Percentiles rank a stretch among this genome's conserved stretches.
These are phyloP conservation scores for Cinara cedri DNA, from an alignment of 2,888 invertebrate genomes.

Conservation along the genomic window DNA sequence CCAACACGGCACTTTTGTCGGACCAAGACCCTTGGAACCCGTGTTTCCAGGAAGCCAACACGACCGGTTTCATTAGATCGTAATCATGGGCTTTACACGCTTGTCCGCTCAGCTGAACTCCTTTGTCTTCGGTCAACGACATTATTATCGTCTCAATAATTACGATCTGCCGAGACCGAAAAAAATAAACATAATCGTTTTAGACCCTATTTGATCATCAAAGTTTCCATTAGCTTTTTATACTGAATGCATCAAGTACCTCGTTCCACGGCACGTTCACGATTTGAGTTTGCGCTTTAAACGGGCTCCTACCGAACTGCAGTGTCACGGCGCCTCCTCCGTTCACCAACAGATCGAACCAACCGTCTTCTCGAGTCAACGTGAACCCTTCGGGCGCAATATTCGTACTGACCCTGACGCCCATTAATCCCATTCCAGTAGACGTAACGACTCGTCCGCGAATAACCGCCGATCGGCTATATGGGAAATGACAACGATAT, in stretches of 20 bases:
- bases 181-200: neutral
- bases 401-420: conserved; percentile 92
- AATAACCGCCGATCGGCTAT: conserved; percentile 95
- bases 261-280: conserved; percentile 97
- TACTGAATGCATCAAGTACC: conserved; percentile 65
- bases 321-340: conserved; percentile 97
- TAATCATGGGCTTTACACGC: conserved; percentile 88
- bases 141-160: conserved; percentile 87
- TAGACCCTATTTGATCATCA: neutral
- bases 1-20: conserved; percentile 86
- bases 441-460: conserved; percentile 91
- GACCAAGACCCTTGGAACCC: conserved; percentile 95
- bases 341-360: conserved; percentile 98
- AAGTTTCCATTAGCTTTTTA: neutral
- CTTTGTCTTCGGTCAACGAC: conserved; percentile 81
- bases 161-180: conserved; percentile 72
- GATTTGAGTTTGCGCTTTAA: conserved; percentile 84
- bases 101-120: conserved; percentile 71
- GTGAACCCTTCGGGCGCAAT: conserved; percentile 97
- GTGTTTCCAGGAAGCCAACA: conserved; percentile 92
- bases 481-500: conserved; percentile 58
- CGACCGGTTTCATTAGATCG: conserved; percentile 90
- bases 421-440: conserved; percentile 91
- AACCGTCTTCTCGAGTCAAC: conserved; percentile 86
- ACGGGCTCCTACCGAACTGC: conserved; percentile 90